Conservation (phyloP, 2,797 vertebrate genomes). For the Avahi laniger region DNA sequence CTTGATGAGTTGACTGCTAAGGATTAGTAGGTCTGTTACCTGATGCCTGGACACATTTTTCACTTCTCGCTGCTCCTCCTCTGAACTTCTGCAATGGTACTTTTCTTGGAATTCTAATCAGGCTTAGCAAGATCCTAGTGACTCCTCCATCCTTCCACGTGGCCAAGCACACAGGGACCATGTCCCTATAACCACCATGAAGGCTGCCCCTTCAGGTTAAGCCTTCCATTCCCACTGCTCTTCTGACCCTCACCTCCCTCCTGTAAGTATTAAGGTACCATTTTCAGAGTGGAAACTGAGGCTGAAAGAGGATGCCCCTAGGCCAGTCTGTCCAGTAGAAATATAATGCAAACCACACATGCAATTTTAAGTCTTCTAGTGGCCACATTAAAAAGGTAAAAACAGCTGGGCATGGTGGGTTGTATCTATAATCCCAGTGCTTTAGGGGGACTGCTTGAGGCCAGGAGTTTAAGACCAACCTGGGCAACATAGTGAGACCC, state of each 20-base stretch:
- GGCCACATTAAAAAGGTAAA: background rate
- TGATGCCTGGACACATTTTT: background rate
- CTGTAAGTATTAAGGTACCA: background rate
- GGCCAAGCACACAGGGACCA: background rate
- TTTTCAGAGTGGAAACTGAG: background rate
- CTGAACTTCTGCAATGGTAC: background rate
- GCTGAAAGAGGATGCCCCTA: background rate
- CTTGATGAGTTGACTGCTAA: background rate
- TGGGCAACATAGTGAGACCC: background rate
- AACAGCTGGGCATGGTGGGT: background rate
- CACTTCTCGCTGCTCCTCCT: background rate
- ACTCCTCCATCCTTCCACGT: background rate
- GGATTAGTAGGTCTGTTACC: background rate
- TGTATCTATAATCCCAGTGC: background rate
- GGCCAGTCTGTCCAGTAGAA: background rate
- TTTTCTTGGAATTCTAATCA: background rate
- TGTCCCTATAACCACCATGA: fast-evolving
- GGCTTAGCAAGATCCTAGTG: background rate
- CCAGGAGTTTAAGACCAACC: background rate
- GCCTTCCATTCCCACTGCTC: background rate
- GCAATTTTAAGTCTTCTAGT: background rate
- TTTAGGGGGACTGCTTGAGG: background rate
- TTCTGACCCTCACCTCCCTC: background rate
- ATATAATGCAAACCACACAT: background rate
- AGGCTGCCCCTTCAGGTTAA: background rate